Base-by-base conservation (phyloP, 2,888 invertebrate genomes). In the Pandemis corylana region DNA sequence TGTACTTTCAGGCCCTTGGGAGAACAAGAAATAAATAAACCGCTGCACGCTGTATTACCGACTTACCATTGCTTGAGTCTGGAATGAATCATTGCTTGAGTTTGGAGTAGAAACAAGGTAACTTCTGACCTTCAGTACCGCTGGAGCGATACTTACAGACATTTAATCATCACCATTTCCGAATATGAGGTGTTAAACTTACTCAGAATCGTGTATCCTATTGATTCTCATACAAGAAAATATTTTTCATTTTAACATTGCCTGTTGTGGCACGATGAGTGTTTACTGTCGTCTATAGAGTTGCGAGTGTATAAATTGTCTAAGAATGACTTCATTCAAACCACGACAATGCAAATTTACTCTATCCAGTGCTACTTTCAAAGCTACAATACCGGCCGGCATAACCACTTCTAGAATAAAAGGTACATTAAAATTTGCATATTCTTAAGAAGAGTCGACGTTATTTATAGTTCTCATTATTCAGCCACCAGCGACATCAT, bases 381-480 rank as follows among this genome's bases (percentile, higher is more conserved):
- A 7, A 62, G 59, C 28, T 59, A 13, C 20, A 20, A 6, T 3
- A 7, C n/a, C 6, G 41, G 41, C n/a, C 6, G 41, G 41, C 41
- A 59, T 12, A 10, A 59, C 59, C 28, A 28, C 59, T 59, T 59
- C 28, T 59, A 28, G 59, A 59, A 59, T 59, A 59, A 59, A 59
- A 59, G 59, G 10, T 59, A 28, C 28, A 59, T 62, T 62, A 41
- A 56, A 71, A 71, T 71, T 65, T 66, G 46, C 59, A 66, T 66
- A 20, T 41, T 71, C 71, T 61, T 66, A 41, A 71, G 59, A 41
- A 71, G 46, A 65, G 42, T 56, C n/a, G 15, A 59, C 46, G 46
- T 71, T 71, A 71, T 71, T 71, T 71, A 71, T 71, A 49, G 49
- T 65, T 10, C 44, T 46, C 65, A 65, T 71, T 65, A 65, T 71